phyloP scores from a whole-genome alignment of 1,140 invertebrate genomes.

The Drosophila azteca region DNA sequence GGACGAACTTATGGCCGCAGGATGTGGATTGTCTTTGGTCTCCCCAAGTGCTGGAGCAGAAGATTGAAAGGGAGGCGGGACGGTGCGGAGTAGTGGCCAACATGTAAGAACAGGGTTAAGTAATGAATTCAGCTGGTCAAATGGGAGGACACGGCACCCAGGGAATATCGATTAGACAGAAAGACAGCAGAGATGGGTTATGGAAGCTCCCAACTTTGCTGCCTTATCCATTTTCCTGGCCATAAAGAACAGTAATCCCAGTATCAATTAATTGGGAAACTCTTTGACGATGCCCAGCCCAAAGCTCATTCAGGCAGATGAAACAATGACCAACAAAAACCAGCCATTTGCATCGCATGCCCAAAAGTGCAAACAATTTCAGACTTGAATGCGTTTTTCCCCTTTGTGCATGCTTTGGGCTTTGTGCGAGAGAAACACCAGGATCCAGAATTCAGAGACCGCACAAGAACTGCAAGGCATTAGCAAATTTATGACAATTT shows the following conservation, averaged over 20 bases:
- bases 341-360: conserved; percentile 15
- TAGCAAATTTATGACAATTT: conserved; percentile 19
- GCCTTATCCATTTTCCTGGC: background rate
- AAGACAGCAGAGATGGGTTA: background rate
- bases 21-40: conserved; percentile 49
- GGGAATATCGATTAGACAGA: background rate
- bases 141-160: background rate
- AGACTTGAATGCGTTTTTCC: conserved; percentile 51
- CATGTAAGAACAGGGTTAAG: conserved; percentile 33
- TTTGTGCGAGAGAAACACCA: background rate
- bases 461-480: conserved; percentile 7
- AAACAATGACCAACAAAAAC: conserved; percentile 21
- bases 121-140: conserved; percentile 41
- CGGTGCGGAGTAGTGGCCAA: background rate
- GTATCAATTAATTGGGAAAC: conserved; percentile 30
- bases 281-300: conserved; percentile 6
- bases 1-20: conserved; percentile 49
- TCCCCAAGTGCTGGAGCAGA: conserved; percentile 20
- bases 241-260: background rate
- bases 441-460: background rate
- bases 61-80: conserved; percentile 8
- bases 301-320: conserved; percentile 34
- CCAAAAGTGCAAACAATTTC: conserved; percentile 58
- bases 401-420: conserved; percentile 4
- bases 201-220: background rate